These are phyloP conservation scores for Diadophis punctatus DNA, from an alignment of 2,113 vertebrate species.

Conservation along the genomic window DNA sequence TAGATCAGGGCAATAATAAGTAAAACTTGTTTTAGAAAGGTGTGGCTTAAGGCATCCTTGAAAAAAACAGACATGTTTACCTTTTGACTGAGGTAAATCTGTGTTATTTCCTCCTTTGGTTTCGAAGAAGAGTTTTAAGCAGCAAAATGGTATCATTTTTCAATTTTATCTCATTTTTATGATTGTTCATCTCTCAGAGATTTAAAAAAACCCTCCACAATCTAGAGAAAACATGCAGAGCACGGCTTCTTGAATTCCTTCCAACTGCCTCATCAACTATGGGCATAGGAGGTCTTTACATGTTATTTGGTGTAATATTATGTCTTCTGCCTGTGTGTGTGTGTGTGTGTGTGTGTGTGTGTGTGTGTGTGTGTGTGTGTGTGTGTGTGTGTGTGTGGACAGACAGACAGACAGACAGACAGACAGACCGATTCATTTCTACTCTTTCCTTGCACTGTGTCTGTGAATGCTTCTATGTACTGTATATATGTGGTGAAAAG, in stretches of 20 bases:
- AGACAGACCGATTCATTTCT: no score
- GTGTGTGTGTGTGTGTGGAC: neutral
- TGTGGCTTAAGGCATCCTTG: neutral
- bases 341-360: rapidly evolving
- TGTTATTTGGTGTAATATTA: neutral
- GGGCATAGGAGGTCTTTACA: neutral
- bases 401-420: no score
- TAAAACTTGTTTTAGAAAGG: neutral
- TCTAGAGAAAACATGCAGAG: neutral
- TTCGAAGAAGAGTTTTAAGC: neutral
- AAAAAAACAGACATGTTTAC: neutral
- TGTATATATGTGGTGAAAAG: neutral
- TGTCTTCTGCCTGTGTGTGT: neutral
- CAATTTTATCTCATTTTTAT: neutral
- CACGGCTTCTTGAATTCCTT: neutral
- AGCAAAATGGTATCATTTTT: neutral
- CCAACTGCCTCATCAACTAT: neutral
- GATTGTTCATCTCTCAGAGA: neutral
- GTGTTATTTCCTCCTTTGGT: neutral
- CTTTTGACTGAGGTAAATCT: neutral
- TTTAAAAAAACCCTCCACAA: neutral
- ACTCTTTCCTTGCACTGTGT: neutral
- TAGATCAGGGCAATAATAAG: neutral
- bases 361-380: neutral
- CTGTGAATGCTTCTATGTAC: neutral